Conservation (phyloP, 1,140 invertebrate genomes). For the Drosophila rufa region DNA sequence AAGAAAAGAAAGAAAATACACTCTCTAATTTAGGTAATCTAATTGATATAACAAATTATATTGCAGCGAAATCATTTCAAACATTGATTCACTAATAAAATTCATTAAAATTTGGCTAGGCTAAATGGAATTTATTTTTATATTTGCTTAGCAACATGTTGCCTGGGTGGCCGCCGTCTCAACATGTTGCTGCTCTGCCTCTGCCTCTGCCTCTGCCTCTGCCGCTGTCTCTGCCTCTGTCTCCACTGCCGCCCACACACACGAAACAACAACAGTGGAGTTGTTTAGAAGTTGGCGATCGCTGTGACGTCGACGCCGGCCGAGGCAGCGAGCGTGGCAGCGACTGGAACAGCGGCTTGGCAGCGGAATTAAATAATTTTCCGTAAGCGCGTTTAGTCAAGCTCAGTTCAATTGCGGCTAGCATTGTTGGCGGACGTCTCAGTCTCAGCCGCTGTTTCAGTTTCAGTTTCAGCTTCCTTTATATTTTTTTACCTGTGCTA, state of each 20-base stretch:
- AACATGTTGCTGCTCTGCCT: slow-evolving; percentile 16
- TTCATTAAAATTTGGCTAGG: too few species aligned
- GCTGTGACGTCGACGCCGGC: slow-evolving; percentile 22
- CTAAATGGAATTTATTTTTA: too few species aligned
- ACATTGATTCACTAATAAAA: too few species aligned
- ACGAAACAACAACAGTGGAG: slow-evolving; percentile 13
- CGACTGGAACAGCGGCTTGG: slow-evolving; percentile 14
- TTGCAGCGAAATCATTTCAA: too few species aligned
- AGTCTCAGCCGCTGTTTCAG: neutral
- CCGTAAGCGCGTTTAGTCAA: slow-evolving; percentile 71
- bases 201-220: neutral
- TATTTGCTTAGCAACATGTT: slow-evolving; percentile 8
- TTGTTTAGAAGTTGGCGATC: slow-evolving; percentile 50
- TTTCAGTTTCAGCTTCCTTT: slow-evolving; percentile 22
- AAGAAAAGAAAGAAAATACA: too few species aligned
- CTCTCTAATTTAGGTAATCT: too few species aligned
- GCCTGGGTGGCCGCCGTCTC: neutral
- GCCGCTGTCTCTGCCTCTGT: neutral
- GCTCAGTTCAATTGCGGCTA: slow-evolving; percentile 82
- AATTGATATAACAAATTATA: too few species aligned
- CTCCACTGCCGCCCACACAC: slow-evolving; percentile 18
- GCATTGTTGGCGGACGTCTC: slow-evolving; percentile 70
- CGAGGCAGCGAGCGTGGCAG: slow-evolving; percentile 13
- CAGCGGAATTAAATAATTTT: slow-evolving; percentile 82
- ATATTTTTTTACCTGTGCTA: slow-evolving; percentile 26